Evolutionary conservation across 1,140 invertebrate genomes (phyloP).

Genomic region (Melitaea cinxia): DNA sequence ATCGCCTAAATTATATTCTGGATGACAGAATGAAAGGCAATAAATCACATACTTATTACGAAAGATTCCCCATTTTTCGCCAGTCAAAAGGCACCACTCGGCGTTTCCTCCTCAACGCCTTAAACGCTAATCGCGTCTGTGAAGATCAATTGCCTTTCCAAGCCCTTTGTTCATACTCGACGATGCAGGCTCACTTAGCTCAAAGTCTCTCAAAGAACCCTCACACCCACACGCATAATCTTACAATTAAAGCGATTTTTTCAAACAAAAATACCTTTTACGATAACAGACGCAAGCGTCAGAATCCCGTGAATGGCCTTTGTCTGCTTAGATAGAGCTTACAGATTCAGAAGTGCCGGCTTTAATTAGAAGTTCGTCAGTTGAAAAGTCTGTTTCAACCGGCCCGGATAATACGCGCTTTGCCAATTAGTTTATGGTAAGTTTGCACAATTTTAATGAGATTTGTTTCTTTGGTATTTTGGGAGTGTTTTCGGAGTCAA

Average conservation of each 20-base stretch:
- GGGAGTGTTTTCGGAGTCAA: slow-evolving; percentile 35
- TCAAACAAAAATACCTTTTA: slow-evolving; percentile 51
- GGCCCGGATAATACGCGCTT: slow-evolving; percentile 51
- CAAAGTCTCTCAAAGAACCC: slow-evolving; percentile 61
- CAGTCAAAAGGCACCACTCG: slow-evolving; percentile 40
- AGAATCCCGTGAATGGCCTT: slow-evolving; percentile 41
- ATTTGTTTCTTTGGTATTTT: slow-evolving; percentile 51
- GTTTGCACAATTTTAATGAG: slow-evolving; percentile 75
- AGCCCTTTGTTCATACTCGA: slow-evolving; percentile 65
- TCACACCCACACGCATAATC: slow-evolving; percentile 39
- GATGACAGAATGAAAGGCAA: neutral
- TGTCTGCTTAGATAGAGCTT: slow-evolving; percentile 54
- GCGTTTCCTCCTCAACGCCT: slow-evolving; percentile 56
- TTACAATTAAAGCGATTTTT: slow-evolving; percentile 46
- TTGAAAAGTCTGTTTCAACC: slow-evolving; percentile 57
- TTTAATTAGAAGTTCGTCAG: slow-evolving; percentile 61
- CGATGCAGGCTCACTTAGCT: slow-evolving; percentile 65
- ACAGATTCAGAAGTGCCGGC: slow-evolving; percentile 48
- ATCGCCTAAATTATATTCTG: neutral
- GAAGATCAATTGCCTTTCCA: slow-evolving; percentile 75
- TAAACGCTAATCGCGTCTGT: slow-evolving; percentile 68
- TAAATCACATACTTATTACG: slow-evolving; percentile 4
- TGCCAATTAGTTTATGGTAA: slow-evolving; percentile 72
- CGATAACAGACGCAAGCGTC: slow-evolving; percentile 32
- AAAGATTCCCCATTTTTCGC: slow-evolving; percentile 38